These are phyloP conservation scores for Ceramica pisi DNA, from an alignment of 2,888 invertebrate species.

Conservation along the genomic window DNA sequence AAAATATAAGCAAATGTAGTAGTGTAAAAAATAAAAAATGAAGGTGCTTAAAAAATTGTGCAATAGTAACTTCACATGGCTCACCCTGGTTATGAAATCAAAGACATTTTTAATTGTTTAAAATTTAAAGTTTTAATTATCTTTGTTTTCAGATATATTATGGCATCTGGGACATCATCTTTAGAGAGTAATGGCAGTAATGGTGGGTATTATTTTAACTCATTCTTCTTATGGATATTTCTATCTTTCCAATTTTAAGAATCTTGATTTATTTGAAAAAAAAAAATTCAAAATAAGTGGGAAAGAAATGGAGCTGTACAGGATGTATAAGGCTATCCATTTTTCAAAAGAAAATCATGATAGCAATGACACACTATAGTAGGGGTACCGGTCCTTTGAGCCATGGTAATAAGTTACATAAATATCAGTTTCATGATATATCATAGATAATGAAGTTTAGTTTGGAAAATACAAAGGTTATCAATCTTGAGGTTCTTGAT, in stretches of 20 bases:
- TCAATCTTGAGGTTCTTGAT: conserved; percentile 22
- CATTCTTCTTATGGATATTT: not conserved
- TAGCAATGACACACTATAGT: too few species aligned
- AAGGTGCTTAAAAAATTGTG: not conserved
- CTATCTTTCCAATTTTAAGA: not conserved
- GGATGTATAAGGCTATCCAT: too few species aligned
- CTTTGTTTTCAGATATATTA: conserved; percentile 86
- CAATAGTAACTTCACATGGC: not conserved
- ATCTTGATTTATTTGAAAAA: too few species aligned
- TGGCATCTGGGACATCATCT: conserved; percentile 95
- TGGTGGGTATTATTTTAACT: conserved; percentile 86
- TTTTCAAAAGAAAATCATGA: too few species aligned
- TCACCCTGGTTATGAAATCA: not conserved
- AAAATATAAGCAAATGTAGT: too few species aligned
- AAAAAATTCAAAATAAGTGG: not conserved
- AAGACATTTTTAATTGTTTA: not conserved
- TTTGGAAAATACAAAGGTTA: conserved; percentile 12
- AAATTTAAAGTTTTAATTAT: conserved; percentile 7
- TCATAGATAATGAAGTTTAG: not conserved
- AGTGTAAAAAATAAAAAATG: not conserved
- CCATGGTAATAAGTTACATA: not conserved
- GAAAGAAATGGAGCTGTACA: too few species aligned
- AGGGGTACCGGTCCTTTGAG: not conserved
- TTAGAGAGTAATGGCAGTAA: conserved; percentile 95
- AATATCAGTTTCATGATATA: not conserved